A percentile compares a stretch with the other conserved stretches of the same genome.
phyloP scores from a whole-genome alignment of 2,797 vertebrate genomes.

The Selene dorsalis region DNA sequence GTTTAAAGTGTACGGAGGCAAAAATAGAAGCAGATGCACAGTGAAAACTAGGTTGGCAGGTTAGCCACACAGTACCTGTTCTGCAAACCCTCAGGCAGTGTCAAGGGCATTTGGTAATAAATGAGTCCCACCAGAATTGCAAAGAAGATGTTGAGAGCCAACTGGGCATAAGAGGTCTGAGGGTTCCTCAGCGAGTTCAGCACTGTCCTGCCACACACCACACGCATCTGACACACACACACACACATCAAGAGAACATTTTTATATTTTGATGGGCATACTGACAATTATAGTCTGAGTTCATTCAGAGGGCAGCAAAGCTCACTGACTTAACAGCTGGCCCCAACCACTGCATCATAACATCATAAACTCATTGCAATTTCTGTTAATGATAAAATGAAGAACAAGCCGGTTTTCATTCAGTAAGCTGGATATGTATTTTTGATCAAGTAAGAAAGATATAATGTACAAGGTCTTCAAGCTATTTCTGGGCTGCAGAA shows the following conservation, averaged over 20 bases:
- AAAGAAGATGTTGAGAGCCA: slow-evolving; percentile 82
- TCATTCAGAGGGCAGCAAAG: slow-evolving; percentile 37
- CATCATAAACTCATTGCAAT: slow-evolving; percentile 16
- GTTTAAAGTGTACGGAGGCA: background rate
- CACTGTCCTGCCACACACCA: slow-evolving; percentile 81
- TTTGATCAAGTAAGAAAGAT: background rate
- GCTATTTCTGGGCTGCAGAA: slow-evolving; percentile 1
- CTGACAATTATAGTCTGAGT: slow-evolving; percentile 38
- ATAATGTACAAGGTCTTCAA: background rate
- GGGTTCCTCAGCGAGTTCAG: slow-evolving; percentile 84
- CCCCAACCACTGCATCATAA: slow-evolving; percentile 25
- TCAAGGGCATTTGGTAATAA: slow-evolving; percentile 85
- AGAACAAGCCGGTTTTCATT: background rate
- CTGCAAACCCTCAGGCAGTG: slow-evolving; percentile 82
- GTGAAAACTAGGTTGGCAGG: background rate
- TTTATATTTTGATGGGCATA: slow-evolving; percentile 29
- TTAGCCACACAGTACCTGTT: slow-evolving; percentile 76
- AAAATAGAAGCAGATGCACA: background rate
- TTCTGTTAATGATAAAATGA: slow-evolving; percentile 19
- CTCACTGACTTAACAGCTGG: slow-evolving; percentile 14
- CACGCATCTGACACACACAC: slow-evolving; percentile 74
- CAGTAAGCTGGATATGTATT: background rate
- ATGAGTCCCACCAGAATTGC: slow-evolving; percentile 86
- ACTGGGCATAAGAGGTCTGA: slow-evolving; percentile 86
- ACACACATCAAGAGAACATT: slow-evolving; percentile 33